Conservation (phyloP, 2,888 invertebrate genomes). For the Cryptophagus acutangulus region DNA sequence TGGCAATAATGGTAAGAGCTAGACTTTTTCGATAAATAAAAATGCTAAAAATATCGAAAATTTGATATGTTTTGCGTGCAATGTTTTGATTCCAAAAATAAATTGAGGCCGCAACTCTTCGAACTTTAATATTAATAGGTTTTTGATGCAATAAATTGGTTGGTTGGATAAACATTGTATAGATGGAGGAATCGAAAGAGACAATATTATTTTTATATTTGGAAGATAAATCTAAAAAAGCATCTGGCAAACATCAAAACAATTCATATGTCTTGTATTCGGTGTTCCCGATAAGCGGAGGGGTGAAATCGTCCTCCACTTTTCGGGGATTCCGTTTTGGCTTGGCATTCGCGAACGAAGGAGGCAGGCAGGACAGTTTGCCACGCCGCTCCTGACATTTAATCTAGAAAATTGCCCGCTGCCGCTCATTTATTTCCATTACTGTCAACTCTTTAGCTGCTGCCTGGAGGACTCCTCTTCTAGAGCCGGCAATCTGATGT, state of each 20-base stretch:
- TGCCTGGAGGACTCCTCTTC: slow-evolving; percentile 37
- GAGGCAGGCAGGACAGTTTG: slow-evolving; percentile 31
- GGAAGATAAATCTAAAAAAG: slow-evolving; percentile 46
- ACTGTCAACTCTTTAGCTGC: slow-evolving; percentile 55
- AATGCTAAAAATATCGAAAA: no score
- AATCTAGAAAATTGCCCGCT: slow-evolving; percentile 62
- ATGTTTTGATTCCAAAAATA: no score
- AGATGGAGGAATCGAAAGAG: slow-evolving; percentile 45
- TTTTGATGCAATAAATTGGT: no score
- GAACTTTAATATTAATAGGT: no score
- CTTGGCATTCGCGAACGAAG: slow-evolving; percentile 42
- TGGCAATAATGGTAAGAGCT: slow-evolving; percentile 56
- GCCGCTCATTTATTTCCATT: slow-evolving; percentile 60
- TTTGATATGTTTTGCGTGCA: no score
- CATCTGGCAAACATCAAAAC: slow-evolving; percentile 47
- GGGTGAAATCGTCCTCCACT: slow-evolving; percentile 28
- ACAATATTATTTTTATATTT: slow-evolving; percentile 51
- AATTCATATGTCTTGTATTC: slow-evolving; percentile 46
- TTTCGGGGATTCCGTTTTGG: slow-evolving; percentile 31
- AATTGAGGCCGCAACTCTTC: no score
- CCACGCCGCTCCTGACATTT: slow-evolving; percentile 56
- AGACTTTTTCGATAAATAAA: no score
- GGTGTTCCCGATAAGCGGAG: slow-evolving; percentile 44
- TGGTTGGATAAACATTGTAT: no score
- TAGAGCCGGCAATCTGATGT: slow-evolving; percentile 45